Evolutionary conservation across 2,888 invertebrate species (phyloP).

Genomic region (Drosophila barbarae): DNA sequence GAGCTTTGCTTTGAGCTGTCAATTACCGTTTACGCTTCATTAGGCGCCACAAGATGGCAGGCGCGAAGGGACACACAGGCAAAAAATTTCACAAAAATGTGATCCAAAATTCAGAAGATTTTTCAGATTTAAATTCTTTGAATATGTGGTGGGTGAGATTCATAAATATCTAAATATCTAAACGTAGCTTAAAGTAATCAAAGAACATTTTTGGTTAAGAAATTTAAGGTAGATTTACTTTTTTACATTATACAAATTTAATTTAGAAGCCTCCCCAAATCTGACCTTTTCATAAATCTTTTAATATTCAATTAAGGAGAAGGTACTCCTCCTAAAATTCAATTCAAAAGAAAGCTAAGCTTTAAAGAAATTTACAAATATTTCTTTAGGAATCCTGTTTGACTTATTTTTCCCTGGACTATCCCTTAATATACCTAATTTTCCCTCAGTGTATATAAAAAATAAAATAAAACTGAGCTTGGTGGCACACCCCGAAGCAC

Average conservation of each 20-base stretch:
- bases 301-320: background rate
- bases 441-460: slow-evolving; percentile 2
- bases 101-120: background rate
- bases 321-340: no score
- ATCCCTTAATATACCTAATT: background rate
- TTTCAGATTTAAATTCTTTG: background rate
- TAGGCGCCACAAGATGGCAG: slow-evolving; percentile 51
- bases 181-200: no score
- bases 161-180: background rate
- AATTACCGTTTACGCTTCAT: slow-evolving; percentile 75
- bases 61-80: slow-evolving; percentile 4
- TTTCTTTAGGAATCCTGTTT: accelerated
- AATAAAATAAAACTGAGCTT: background rate
- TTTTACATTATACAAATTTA: no score
- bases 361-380: background rate
- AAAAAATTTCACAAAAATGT: background rate
- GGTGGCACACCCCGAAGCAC: background rate
- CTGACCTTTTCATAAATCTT: background rate
- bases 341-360: background rate
- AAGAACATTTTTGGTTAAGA: no score
- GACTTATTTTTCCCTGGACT: background rate
- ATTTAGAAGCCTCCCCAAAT: no score
- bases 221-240: no score
- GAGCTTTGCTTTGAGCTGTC: slow-evolving; percentile 63
- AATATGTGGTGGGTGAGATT: background rate